Base-by-base conservation (phyloP, 2,113 vertebrate genomes). In the Caretta caretta region DNA sequence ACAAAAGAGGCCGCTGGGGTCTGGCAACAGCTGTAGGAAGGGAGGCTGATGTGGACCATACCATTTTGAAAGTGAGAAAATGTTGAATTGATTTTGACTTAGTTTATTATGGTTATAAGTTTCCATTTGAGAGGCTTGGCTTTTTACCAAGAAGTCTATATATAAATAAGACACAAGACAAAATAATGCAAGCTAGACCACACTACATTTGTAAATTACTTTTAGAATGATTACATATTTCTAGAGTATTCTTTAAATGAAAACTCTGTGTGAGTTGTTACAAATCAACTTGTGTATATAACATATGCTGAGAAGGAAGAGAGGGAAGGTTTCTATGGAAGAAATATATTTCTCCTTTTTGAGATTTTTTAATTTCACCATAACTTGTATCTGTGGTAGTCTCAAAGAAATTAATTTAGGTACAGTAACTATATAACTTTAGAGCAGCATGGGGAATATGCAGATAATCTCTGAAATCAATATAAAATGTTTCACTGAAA, bases 61-160 rank as follows among this genome's bases (percentile, higher is more conserved):
- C 84, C 80, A 38, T 90, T 93, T 69, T 90, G 80, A 94, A 94
- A 85, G 76, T 54, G 81, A 80, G 88, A 93, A 96, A 95, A 93
- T 27, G 56, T 31, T 80, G n/a, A 76, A 93, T 85, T 86, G 46
- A 82, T 95, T 94, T 86, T 80, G 59, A 89, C 49, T 87, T 24
- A 31, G 89, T 92, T 94, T 93, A 84, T 84, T 88, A 80, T 84
- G 75, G 72, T 54, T 92, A 65, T 53, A 56, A 72, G 83, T 78
- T 62, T 94, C 90, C 35, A 5, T 92, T 51, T 79, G 38, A 16
- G 27, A 53, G 75, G 29, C 80, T 92, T 97, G 83, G 65, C 54
- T 78, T 88, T 35, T 86, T 81, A 86, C 31, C 59, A 72, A 50
- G 72, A 79, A 76, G 22, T 11, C 84, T 65, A 56, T 80, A 1